A percentile compares a stretch with the other conserved stretches of the same genome.
Evolutionary conservation across 2,888 invertebrate species (phyloP).

Genomic region (Netelia melanura): DNA sequence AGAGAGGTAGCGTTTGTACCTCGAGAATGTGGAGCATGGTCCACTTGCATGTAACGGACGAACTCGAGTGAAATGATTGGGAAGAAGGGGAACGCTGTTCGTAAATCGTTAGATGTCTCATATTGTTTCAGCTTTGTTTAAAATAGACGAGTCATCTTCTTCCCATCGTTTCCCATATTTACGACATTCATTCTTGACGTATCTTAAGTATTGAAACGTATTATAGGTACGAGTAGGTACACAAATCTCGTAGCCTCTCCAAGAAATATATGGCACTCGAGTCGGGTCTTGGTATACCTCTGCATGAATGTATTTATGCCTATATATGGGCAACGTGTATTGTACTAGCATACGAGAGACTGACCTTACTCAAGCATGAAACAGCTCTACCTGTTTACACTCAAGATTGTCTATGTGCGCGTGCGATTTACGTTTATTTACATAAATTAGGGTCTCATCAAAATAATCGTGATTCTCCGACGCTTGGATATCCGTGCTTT

Average conservation of each 20-base stretch:
- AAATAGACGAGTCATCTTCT: neutral
- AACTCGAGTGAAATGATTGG: neutral
- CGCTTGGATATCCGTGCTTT: constrained; percentile 18
- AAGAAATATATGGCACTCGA: constrained; percentile 39
- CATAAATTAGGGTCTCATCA: constrained; percentile 61
- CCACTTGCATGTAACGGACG: neutral
- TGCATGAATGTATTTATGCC: constrained; percentile 8
- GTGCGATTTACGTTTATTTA: constrained; percentile 55
- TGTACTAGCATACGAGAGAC: too few species aligned
- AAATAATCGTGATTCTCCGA: constrained; percentile 39
- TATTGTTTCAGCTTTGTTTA: neutral
- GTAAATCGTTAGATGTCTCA: constrained; percentile 9
- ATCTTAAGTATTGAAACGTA: constrained; percentile 21
- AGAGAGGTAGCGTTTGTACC: neutral
- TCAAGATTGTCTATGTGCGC: constrained; percentile 18
- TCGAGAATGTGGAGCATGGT: neutral
- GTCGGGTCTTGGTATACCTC: neutral
- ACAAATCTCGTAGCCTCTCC: constrained; percentile 7
- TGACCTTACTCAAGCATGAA: constrained; percentile 18
- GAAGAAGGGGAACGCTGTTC: constrained; percentile 3
- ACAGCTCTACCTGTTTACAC: constrained; percentile 16
- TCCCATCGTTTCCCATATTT: neutral
- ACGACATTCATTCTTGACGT: neutral
- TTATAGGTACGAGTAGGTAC: constrained; percentile 1
- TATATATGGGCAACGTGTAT: constrained; percentile 1